phyloP scores from a whole-genome alignment of 2,797 vertebrate genomes.

The Bufotes viridis region DNA sequence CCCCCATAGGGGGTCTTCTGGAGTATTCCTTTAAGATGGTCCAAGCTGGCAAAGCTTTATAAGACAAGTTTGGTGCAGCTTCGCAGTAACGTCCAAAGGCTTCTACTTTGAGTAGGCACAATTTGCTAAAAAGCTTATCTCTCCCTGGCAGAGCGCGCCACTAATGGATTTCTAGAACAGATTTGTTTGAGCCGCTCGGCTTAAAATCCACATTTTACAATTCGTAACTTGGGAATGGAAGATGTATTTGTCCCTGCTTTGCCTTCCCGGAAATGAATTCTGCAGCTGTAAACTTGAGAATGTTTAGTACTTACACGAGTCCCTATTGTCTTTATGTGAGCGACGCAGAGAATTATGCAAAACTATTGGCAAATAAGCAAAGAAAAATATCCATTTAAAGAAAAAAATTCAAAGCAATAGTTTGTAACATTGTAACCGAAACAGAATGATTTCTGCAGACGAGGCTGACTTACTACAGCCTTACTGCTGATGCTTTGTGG shows the following conservation, averaged over 20 bases:
- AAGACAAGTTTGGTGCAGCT: background rate
- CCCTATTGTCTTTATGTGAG: background rate
- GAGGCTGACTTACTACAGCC: background rate
- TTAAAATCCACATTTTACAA: background rate
- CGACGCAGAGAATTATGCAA: background rate
- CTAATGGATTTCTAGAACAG: background rate
- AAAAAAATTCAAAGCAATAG: background rate
- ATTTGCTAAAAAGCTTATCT: background rate
- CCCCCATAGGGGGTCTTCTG: background rate
- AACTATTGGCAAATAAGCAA: background rate
- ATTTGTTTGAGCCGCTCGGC: background rate
- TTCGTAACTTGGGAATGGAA: background rate
- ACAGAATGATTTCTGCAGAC: background rate
- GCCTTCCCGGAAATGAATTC: background rate
- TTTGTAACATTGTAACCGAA: background rate
- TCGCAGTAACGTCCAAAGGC: background rate
- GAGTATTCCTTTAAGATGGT: background rate
- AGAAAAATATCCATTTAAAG: background rate
- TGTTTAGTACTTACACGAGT: background rate
- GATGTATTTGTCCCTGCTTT: background rate
- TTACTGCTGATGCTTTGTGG: background rate
- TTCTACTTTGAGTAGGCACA: background rate
- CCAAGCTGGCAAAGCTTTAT: background rate
- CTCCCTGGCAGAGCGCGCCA: conserved; percentile 1
- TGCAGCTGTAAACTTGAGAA: background rate